These are phyloP conservation scores for Melanostigma gelatinosum DNA, from an alignment of 2,113 vertebrate genomes.

Conservation along the genomic window DNA sequence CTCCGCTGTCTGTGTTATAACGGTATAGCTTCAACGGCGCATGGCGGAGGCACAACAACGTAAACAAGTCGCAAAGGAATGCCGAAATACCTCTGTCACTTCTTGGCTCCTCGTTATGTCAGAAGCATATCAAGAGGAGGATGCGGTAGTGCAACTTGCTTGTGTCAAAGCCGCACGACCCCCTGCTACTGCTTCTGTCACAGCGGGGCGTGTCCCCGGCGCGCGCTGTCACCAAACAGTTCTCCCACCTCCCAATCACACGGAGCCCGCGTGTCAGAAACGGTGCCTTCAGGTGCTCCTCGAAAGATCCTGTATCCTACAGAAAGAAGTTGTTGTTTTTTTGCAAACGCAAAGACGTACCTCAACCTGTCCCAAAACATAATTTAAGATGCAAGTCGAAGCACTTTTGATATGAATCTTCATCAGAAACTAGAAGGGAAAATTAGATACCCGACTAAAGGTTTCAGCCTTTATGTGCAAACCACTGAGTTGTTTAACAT, in stretches of 20 bases:
- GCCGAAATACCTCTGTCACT: slow-evolving; percentile 74
- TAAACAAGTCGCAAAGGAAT: slow-evolving; percentile 47
- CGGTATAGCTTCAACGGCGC: slow-evolving; percentile 3
- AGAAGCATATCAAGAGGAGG: slow-evolving; percentile 68
- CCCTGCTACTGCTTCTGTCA: slow-evolving; percentile 29
- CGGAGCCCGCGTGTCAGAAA: slow-evolving; percentile 37
- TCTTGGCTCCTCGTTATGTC: slow-evolving; percentile 69
- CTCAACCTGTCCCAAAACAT: background rate
- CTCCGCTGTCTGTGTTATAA: background rate
- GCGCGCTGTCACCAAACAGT: slow-evolving; percentile 56
- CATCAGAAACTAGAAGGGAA: background rate
- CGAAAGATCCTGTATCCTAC: background rate
- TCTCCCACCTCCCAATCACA: slow-evolving; percentile 20
- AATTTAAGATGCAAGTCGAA: background rate
- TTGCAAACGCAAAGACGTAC: too few relatives aligned
- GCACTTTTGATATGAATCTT: slow-evolving; percentile 1
- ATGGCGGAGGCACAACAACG: slow-evolving; percentile 16
- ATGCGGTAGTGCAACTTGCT: slow-evolving; percentile 61
- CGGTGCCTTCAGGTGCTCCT: slow-evolving; percentile 57
- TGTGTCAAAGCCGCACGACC: slow-evolving; percentile 29
- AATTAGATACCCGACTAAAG: background rate
- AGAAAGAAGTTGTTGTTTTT: too few relatives aligned
- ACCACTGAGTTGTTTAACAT: background rate
- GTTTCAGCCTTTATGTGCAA: background rate
- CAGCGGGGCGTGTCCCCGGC: slow-evolving; percentile 60